phyloP scores from a whole-genome alignment of 2,888 invertebrate species.

The Fabriciana adippe region DNA sequence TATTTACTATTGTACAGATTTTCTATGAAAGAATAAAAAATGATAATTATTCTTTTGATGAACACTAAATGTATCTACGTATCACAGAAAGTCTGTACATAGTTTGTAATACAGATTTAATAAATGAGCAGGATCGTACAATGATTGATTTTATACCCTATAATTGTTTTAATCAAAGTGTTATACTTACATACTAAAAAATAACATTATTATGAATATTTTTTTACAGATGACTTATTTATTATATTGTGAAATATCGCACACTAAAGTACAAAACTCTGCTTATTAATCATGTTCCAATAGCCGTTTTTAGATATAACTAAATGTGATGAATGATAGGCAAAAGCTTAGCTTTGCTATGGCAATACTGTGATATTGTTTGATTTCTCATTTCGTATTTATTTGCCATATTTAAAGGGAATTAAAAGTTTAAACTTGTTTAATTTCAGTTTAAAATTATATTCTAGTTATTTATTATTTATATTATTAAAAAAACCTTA shows the following conservation, averaged over 20 bases:
- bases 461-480: constrained; percentile 47
- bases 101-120: constrained; percentile 17
- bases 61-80: not conserved
- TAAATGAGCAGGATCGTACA: constrained; percentile 22
- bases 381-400: constrained; percentile 43
- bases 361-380: constrained; percentile 73
- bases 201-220: constrained; percentile 43
- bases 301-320: constrained; percentile 41
- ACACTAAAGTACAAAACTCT: constrained; percentile 74
- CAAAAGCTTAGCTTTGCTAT: constrained; percentile 40
- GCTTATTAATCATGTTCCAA: constrained; percentile 65
- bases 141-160: constrained; percentile 41
- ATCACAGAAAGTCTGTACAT: constrained; percentile 20
- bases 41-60: too few relatives aligned
- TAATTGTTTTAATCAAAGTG: constrained; percentile 44
- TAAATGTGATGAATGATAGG: constrained; percentile 42
- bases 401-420: constrained; percentile 12
- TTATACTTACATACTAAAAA: constrained; percentile 52
- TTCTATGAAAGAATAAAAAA: constrained; percentile 16
- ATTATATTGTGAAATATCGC: constrained; percentile 61
- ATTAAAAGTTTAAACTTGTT: constrained; percentile 5
- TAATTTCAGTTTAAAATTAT: constrained; percentile 35
- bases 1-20: constrained; percentile 15
- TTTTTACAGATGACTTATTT: constrained; percentile 45
- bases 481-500: constrained; percentile 47